phyloP scores from a whole-genome alignment of 2,797 vertebrate genomes.

The Luscinia luscinia region DNA sequence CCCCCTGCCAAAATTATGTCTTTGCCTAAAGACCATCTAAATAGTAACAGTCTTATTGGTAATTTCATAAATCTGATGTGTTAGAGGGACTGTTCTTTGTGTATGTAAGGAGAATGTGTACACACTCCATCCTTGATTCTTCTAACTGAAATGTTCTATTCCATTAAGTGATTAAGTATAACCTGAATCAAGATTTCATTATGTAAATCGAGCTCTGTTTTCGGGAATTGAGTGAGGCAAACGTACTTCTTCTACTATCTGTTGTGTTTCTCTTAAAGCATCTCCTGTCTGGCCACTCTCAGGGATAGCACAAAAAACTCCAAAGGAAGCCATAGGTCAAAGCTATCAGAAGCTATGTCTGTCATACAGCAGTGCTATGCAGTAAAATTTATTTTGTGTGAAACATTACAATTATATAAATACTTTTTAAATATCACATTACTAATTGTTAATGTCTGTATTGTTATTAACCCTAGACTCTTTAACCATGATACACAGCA shows the following conservation, averaged over 20 bases:
- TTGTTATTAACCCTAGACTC: conserved; percentile 24
- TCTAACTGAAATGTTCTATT: background rate
- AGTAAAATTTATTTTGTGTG: background rate
- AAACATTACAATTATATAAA: background rate
- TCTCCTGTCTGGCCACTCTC: background rate
- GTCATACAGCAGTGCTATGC: background rate
- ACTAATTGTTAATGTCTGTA: conserved; percentile 26
- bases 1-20: background rate
- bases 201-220: background rate
- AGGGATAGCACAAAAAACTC: background rate
- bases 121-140: background rate
- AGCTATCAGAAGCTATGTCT: background rate
- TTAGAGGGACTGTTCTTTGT: background rate
- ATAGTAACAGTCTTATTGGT: background rate
- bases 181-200: background rate
- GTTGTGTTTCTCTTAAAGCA: background rate
- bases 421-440: conserved; percentile 26
- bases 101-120: background rate
- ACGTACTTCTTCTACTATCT: background rate
- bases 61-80: background rate
- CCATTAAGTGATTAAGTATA: background rate
- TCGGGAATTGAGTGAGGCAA: background rate
- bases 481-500: conserved; percentile 13
- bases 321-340: background rate
- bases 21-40: background rate